Evolutionary conservation across 2,113 vertebrate genomes (phyloP).

Genomic region (Archocentrus centrarchus): DNA sequence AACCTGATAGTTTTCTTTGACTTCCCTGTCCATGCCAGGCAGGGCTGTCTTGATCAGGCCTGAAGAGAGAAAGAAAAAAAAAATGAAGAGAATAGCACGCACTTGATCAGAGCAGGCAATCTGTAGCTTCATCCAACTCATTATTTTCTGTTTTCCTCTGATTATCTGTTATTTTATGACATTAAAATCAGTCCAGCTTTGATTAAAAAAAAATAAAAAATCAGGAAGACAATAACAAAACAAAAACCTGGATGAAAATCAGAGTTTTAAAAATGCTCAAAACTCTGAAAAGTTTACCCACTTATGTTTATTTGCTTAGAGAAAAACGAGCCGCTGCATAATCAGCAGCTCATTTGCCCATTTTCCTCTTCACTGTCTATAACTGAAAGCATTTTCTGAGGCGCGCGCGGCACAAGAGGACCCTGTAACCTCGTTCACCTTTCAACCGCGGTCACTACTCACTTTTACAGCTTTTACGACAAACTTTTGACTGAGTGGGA

Average conservation of each 20-base stretch:
- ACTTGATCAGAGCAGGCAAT: not conserved
- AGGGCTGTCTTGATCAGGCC: conserved; percentile 95
- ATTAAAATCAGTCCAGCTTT: conserved; percentile 10
- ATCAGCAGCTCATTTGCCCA: conserved; percentile 21
- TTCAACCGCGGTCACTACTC: not conserved
- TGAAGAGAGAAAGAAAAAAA: conserved; percentile 49
- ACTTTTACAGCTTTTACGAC: not conserved
- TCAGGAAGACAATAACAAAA: not conserved
- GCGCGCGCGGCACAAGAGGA: conserved; percentile 10
- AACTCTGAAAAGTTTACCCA: not conserved
- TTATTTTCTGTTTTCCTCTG: not conserved
- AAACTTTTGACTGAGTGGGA: not conserved
- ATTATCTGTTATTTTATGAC: conserved; percentile 6
- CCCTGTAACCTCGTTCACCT: conserved; percentile 3
- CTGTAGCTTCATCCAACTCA: not conserved
- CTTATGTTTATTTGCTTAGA: not conserved
- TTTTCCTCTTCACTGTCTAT: conserved; percentile 21
- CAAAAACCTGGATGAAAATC: not conserved
- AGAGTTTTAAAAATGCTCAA: not conserved
- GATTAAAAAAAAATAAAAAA: not conserved
- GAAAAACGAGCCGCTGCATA: not conserved
- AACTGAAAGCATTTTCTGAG: conserved; percentile 23
- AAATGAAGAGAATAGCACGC: not conserved
- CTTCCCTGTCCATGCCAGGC: conserved; percentile 95
- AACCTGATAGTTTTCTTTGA: conserved; percentile 92